These are phyloP conservation scores for Megalonaias nervosa DNA, from an alignment of 1,140 invertebrate genomes.

Conservation along the genomic window DNA sequence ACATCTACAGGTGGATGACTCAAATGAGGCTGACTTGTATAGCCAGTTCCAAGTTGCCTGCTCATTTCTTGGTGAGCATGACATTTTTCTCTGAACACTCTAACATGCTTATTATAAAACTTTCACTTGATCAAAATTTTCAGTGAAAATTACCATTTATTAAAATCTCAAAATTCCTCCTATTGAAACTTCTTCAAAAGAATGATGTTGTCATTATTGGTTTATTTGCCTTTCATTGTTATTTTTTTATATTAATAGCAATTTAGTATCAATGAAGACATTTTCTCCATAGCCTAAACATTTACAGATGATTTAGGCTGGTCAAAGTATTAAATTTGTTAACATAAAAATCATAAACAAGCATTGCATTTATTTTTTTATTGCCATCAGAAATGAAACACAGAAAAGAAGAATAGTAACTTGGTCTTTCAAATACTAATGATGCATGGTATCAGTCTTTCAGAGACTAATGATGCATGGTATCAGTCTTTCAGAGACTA, in stretches of 20 bases:
- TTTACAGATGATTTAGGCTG: no score
- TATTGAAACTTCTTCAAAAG: neutral
- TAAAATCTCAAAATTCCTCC: neutral
- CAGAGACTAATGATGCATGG: no score
- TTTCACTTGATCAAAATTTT: neutral
- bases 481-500: no score
- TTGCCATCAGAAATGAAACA: no score
- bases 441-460: no score
- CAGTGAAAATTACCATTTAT: neutral
- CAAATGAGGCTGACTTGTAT: slow-evolving; percentile 62
- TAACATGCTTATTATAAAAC: neutral
- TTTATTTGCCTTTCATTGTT: neutral
- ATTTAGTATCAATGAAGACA: neutral
- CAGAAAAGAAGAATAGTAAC: no score
- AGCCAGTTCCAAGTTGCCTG: slow-evolving; percentile 61
- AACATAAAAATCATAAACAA: no score
- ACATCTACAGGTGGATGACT: slow-evolving; percentile 63
- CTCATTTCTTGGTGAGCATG: slow-evolving; percentile 64
- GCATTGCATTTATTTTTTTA: no score
- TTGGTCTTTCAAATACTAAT: no score
- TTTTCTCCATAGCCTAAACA: neutral
- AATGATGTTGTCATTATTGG: neutral
- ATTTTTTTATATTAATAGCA: neutral
- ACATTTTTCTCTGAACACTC: neutral
- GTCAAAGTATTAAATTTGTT: no score